A percentile compares a stretch with the other conserved stretches of the same genome.
phyloP scores from a whole-genome alignment of 2,113 vertebrate species.

The Zapornia atra region DNA sequence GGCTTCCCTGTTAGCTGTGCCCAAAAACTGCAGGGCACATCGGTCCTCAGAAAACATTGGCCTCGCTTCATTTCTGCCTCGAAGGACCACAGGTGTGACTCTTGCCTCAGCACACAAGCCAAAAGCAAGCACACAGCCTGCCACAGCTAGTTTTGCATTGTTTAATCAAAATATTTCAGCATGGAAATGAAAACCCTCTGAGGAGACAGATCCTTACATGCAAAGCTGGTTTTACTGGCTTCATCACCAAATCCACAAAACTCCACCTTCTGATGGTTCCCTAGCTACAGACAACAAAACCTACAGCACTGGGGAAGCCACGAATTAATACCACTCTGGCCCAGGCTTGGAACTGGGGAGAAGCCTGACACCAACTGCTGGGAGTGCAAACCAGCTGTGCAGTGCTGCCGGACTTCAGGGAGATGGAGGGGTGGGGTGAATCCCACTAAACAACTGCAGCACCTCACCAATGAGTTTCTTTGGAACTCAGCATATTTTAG shows the following conservation, averaged over 20 bases:
- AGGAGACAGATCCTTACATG: not conserved
- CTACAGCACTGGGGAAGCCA: not conserved
- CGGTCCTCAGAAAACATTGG: fast-evolving
- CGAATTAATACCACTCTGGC: not conserved
- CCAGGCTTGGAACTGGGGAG: not conserved
- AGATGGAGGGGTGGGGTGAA: fast-evolving
- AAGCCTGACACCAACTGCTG: not conserved
- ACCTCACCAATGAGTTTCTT: not conserved
- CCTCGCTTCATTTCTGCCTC: fast-evolving
- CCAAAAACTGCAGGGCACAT: not conserved
- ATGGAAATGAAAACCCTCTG: not conserved
- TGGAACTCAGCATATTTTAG: not conserved
- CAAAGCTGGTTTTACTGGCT: constrained; percentile 47
- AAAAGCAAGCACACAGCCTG: not conserved
- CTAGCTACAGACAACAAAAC: not conserved
- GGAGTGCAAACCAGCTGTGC: not conserved
- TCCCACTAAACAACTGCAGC: fast-evolving
- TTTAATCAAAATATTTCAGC: constrained; percentile 34
- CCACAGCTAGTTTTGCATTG: not conserved
- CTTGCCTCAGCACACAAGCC: not conserved
- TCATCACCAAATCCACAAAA: not conserved
- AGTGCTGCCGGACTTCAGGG: not conserved
- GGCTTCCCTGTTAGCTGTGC: not conserved
- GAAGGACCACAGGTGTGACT: not conserved
- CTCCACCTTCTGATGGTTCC: not conserved